Evolutionary conservation across 2,888 invertebrate genomes (phyloP).

Genomic region (Steinernema scapterisci): DNA sequence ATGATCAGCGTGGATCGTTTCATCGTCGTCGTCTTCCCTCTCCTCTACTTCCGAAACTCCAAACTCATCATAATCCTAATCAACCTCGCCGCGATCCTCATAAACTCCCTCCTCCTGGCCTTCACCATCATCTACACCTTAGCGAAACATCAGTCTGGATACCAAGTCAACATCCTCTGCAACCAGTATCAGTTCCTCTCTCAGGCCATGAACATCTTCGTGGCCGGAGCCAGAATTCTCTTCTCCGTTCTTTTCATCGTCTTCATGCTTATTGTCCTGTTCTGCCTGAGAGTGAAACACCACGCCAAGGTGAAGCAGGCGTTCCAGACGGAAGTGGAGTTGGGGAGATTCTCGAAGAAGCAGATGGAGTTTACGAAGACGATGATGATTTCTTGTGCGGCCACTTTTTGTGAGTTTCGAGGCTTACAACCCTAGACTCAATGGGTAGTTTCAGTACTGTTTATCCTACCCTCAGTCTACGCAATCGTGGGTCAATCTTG

Average conservation of each 20-base stretch:
- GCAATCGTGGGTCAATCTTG: not conserved
- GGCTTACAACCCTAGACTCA: not conserved
- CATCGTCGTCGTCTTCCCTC: conserved; percentile 9
- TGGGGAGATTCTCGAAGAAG: not conserved
- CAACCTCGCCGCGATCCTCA: not conserved
- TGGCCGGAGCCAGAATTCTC: not conserved
- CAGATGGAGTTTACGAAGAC: conserved; percentile 23
- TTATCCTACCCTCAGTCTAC: conserved; percentile 3
- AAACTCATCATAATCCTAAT: not conserved
- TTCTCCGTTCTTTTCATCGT: not conserved
- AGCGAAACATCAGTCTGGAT: not conserved
- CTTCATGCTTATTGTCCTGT: not conserved
- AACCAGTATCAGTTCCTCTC: conserved; percentile 18
- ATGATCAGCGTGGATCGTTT: conserved; percentile 24
- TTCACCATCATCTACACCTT: conserved; percentile 7
- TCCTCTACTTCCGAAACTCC: conserved; percentile 14
- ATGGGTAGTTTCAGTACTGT: conserved; percentile 10
- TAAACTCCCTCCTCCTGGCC: conserved; percentile 2
- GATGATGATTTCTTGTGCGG: conserved; percentile 5
- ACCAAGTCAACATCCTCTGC: not conserved
- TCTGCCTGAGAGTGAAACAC: not conserved
- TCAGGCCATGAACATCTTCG: not conserved
- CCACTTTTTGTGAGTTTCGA: not conserved
- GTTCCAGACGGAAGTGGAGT: conserved; percentile 13
- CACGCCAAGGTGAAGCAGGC: conserved; percentile 7